Evolutionary conservation across 2,888 invertebrate genomes (phyloP).

Genomic region (Eurois occulta): DNA sequence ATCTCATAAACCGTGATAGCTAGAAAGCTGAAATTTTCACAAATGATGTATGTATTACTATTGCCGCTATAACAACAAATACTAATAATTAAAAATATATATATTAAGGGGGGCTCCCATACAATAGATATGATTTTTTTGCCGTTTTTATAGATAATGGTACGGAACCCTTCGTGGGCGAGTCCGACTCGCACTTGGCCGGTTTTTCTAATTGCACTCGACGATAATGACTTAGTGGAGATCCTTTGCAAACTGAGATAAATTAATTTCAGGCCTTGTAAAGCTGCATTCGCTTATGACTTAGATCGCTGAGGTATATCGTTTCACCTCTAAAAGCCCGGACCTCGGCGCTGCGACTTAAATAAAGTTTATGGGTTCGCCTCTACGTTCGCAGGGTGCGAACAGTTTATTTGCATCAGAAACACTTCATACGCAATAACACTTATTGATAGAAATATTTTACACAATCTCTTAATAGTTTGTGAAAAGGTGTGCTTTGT

Average conservation of each 20-base stretch:
- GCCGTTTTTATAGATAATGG: no score
- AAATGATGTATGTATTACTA: no score
- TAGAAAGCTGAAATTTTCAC: no score
- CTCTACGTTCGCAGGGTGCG: constrained; percentile 35
- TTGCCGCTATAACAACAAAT: no score
- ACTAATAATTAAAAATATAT: no score
- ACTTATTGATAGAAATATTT: constrained; percentile 15
- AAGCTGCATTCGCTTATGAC: constrained; percentile 20
- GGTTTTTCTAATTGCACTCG: no score
- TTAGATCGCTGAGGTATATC: constrained; percentile 42
- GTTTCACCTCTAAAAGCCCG: constrained; percentile 59
- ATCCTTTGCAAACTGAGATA: not conserved
- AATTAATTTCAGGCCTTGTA: not conserved
- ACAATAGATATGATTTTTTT: no score
- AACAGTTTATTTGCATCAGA: constrained; percentile 58
- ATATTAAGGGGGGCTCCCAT: no score
- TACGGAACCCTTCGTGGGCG: no score
- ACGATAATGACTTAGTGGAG: not conserved
- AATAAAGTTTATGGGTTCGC: constrained; percentile 66
- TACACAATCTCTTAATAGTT: not conserved
- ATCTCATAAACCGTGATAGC: no score
- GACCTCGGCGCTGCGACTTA: constrained; percentile 41
- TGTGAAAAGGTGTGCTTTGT: not conserved
- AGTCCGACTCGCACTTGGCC: no score
- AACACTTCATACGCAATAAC: constrained; percentile 22